Evolutionary conservation across 2,113 vertebrate genomes (phyloP), one percentile per base, ranked within the genome.

Genomic region (Scophthalmus maximus): DNA sequence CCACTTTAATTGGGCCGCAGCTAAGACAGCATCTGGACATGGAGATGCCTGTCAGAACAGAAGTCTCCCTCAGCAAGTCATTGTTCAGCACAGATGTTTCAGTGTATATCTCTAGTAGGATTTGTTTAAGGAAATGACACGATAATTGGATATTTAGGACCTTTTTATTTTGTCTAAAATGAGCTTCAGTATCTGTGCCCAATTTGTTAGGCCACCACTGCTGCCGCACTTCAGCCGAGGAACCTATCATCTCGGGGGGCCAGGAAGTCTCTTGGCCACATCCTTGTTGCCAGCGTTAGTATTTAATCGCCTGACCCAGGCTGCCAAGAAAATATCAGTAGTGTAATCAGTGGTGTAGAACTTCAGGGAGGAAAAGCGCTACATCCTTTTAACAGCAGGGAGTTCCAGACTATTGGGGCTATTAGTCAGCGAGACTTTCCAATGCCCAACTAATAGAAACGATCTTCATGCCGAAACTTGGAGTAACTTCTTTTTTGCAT

Each of bases 191-290:
- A 30, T 55, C 17, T 32, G 22, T 18, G 26, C 47, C 52, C 63
- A 57, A 51, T 77, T 81, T 77, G 38, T 81, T 68, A 18, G 32
- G 20, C 50, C 22, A 1, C 79, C 32, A 30, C 40, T 56, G 62
- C 60, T 72, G 32, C 73, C 30, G 53, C 42, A 18, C 73, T 68
- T 67, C 62, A 77, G 71, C 29, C 1, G 75, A 78, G 66, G 77
- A 73, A 71, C 71, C 78, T 42, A 47, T 81, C 87, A 78, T 85
- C 76, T 76, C 4, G 55, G 56, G 7, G 46, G 76, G 71, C 67
- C 88, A 91, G 88, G 87, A 91, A 90, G 87, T 88, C 59, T 87
- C 53, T 47, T 71, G 53, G 77, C 85, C 85, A 87, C 86, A 89
- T 89, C 90, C 85, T 80, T 56, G 73, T 79, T 83, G 53, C 70